A percentile compares a stretch with the other conserved stretches of the same genome.
These are phyloP conservation scores for Stigmatopora nigra DNA, from an alignment of 2,113 vertebrate genomes.

Conservation along the genomic window DNA sequence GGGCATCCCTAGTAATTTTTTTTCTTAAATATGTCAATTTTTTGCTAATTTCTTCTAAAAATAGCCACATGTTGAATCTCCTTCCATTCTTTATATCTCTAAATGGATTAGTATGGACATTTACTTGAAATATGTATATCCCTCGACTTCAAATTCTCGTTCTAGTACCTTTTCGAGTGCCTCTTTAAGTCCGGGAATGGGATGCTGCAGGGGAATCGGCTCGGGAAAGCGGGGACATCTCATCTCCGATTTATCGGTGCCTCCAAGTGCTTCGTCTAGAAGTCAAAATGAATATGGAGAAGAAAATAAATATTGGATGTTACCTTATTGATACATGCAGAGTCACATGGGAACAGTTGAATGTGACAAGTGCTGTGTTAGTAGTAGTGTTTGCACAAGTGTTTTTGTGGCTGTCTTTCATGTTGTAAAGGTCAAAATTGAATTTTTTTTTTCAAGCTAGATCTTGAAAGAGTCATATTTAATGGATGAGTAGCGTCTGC, in stretches of 20 bases:
- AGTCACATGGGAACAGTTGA: no score
- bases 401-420: no score
- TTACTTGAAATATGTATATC: slow-evolving; percentile 6
- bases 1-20: neutral
- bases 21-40: neutral
- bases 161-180: slow-evolving; percentile 82
- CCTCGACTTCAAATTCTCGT: slow-evolving; percentile 1
- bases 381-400: no score
- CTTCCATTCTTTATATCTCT: slow-evolving; percentile 33
- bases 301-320: neutral
- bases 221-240: slow-evolving; percentile 85
- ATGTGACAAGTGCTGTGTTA: no score
- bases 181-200: slow-evolving; percentile 82
- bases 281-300: neutral
- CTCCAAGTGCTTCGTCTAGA: slow-evolving; percentile 51
- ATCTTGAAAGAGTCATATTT: no score
- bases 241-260: slow-evolving; percentile 52
- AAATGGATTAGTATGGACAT: slow-evolving; percentile 54
- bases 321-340: neutral
- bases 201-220: slow-evolving; percentile 79
- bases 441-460: no score
- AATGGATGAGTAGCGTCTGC: no score
- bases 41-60: neutral
- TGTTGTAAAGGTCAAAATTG: no score
- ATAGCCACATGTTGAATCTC: slow-evolving; percentile 46